phyloP scores from a whole-genome alignment of 2,888 invertebrate genomes.

The Drosophila peninsularis region DNA sequence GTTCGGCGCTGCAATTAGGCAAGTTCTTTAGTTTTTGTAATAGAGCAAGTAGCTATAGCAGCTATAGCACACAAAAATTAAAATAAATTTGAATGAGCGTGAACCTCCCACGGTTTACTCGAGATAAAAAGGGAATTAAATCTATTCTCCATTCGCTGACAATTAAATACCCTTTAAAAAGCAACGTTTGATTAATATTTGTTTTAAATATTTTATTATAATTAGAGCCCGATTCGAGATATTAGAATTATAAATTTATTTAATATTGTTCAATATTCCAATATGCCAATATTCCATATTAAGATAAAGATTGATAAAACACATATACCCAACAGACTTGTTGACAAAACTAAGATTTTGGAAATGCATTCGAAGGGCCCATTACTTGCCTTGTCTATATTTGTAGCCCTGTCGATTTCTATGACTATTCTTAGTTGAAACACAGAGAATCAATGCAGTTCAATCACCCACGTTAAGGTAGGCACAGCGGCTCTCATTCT shows the following conservation, averaged over 20 bases:
- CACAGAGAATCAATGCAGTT: slow-evolving; percentile 38
- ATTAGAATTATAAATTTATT: too few relatives aligned
- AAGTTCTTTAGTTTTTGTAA: neutral
- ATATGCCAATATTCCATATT: too few relatives aligned
- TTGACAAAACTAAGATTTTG: neutral
- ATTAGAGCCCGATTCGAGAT: too few relatives aligned
- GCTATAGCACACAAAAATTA: neutral
- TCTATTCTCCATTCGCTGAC: too few relatives aligned
- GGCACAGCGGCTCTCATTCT: slow-evolving; percentile 17
- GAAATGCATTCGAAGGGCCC: neutral
- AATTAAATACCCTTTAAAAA: too few relatives aligned
- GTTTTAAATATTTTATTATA: too few relatives aligned
- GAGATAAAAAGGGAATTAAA: neutral
- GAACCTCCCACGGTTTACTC: neutral
- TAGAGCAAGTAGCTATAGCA: neutral
- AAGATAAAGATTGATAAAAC: too few relatives aligned
- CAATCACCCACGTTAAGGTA: slow-evolving; percentile 66
- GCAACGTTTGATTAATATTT: too few relatives aligned
- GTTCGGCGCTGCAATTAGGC: neutral
- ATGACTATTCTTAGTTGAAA: slow-evolving; percentile 5
- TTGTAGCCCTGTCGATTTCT: neutral
- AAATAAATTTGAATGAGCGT: neutral
- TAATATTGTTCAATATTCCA: too few relatives aligned
- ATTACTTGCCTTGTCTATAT: neutral
- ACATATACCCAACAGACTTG: neutral